Evolutionary conservation across 2,888 invertebrate species (phyloP), one percentile per base, ranked within the genome.

Genomic region (Caenorhabditis wallacei): DNA sequence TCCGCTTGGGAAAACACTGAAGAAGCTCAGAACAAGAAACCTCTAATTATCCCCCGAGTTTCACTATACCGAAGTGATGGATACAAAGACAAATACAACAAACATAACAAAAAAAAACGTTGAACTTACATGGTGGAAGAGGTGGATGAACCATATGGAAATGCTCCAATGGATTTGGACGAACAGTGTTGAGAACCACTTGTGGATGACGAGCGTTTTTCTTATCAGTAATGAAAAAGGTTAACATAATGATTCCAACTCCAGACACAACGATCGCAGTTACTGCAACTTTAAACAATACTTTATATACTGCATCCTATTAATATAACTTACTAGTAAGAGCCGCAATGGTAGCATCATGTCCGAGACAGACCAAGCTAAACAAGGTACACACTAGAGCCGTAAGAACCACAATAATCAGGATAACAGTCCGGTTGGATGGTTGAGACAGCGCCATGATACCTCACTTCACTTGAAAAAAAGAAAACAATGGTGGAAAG

Each of bases 41-140:
- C 72, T 43, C 26, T 61, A 53, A 63, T 72, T 72, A 61, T 16
- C 69, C 18, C 43, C 40, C 13, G 46, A 18, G 4, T 48, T 48
- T 18, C 18, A 30, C 30, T 30, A 30, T 7, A 4, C 46, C 3
- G 18, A 48, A 5, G 5, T n/a, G n/a, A 18, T 48, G 2, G 13
- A 18, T 2, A 3, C 18, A 48, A 5, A 18, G 18, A 48, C 10
- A 48, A 48, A 2, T 4, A n/a, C 3, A 48, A 4, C 7, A 18
- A 18, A 4, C 3, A 5, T 48, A 18, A 7, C 46, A 48, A 10
- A 40, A 18, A 48, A 8, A 2, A 48, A 48, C 2, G 2, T 3
- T 3, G 18, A 7, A 78, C 78, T 78, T 30, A 78, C 78, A 78
- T 16, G 69, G 56, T 30, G 78, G 78, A 56, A 78, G 61, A 4